phyloP scores from a whole-genome alignment of 2,113 vertebrate genomes.

The Dendropsophus ebraccatus region DNA sequence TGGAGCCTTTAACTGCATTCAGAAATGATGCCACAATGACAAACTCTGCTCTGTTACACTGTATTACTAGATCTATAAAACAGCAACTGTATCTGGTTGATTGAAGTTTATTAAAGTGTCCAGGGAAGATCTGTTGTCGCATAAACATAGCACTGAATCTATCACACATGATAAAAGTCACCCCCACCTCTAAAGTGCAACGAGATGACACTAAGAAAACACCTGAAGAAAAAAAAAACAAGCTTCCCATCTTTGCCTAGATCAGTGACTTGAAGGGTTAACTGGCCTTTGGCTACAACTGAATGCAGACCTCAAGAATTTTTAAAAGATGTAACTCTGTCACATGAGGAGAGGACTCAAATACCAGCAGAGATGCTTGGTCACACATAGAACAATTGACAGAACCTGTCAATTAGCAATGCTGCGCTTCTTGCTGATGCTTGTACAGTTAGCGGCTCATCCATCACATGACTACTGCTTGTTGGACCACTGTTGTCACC shows the following conservation, averaged over 20 bases:
- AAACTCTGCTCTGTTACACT: neutral
- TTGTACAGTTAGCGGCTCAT: neutral
- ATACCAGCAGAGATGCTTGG: neutral
- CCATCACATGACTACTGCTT: neutral
- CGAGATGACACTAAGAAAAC: neutral
- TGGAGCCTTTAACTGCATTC: neutral
- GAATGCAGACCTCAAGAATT: neutral
- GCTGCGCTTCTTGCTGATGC: neutral
- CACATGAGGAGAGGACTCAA: neutral
- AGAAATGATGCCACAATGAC: neutral
- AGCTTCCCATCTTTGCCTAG: neutral
- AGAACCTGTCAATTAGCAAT: neutral
- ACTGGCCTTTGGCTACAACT: neutral
- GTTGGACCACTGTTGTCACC: neutral
- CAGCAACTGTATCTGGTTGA: neutral
- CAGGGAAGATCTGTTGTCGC: neutral
- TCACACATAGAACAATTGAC: neutral
- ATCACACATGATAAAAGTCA: neutral
- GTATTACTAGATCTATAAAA: neutral
- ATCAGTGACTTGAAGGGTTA: neutral
- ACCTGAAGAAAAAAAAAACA: neutral
- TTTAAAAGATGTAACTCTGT: neutral
- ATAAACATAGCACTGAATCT: neutral
- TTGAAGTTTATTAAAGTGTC: neutral
- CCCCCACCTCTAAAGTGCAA: neutral